Base-by-base conservation (phyloP, 2,797 vertebrate genomes). In the Apodemus agrarius region DNA sequence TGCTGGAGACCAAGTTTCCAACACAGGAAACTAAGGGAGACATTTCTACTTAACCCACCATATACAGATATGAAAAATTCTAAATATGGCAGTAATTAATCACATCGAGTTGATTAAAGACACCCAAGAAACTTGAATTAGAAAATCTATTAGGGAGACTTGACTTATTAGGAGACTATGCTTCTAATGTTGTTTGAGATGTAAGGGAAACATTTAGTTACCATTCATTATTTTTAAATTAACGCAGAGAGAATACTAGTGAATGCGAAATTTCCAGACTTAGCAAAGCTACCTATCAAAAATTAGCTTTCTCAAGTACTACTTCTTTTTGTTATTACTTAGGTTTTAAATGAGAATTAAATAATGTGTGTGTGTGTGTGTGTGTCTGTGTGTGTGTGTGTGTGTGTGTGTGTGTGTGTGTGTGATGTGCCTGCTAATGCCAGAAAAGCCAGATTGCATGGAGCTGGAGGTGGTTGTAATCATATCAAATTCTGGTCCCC, bases 211-310 rank as follows among this genome's bases (percentile, higher is more conserved):
- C 22, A 61, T 74, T 16, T 89, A 31, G n/a, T 74, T 83, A 90
- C 24, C 46, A 49, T 37, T 83, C 26, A 63, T 90, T 31, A 86
- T 86, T 79, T 91, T 1, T 29, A 90, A 95, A 89, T 75, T 72
- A 40, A 61, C 37, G 52, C 37, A 78, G 54, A 93, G 17, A 81
- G 84, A 90, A 90, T 31, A 3, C 43, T n/a, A 84, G 78, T 72
- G 75, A 78, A 65, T 79, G 65, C 17, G 65, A 92, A 79, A 34
- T 74, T 90, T 91, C 59, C 19, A 85, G 37, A 65, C 31, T 92
- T 94, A 82, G 78, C 59, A 52, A 94, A 97, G 37, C 59, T 94
- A 52, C 37, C 52, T 83, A 57, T 57, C 61, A 92, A 97, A 90
- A 78, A n/a, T 13, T 46, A 74, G 29, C n/a, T 76, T 74, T 89